Percentiles rank a stretch among this genome's conserved stretches.
These are phyloP conservation scores for Circaetus gallicus DNA, from an alignment of 2,113 vertebrate genomes.

Conservation along the genomic window DNA sequence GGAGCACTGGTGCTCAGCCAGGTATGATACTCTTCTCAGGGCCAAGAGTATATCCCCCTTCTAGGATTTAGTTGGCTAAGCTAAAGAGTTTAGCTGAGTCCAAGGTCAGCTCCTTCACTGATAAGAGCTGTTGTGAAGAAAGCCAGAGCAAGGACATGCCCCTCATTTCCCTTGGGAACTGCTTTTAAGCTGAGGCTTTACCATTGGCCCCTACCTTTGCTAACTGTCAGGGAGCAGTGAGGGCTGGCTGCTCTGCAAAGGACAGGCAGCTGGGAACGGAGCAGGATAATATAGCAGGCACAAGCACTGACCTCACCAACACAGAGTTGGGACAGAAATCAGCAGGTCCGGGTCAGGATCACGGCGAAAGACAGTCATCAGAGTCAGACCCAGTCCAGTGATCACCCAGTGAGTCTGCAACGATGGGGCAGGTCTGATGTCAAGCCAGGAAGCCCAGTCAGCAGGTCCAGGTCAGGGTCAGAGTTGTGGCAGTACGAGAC, in stretches of 20 bases:
- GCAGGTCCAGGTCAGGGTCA: not conserved
- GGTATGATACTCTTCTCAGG: not conserved
- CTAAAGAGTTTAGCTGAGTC: not conserved
- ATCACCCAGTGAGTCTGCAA: not conserved
- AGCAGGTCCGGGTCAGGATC: not conserved
- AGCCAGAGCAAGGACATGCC: not conserved
- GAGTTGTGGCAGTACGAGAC: rapidly evolving
- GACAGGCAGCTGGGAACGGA: not conserved
- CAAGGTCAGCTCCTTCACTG: not conserved
- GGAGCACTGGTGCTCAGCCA: not conserved
- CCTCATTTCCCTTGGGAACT: not conserved
- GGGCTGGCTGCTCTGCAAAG: not conserved
- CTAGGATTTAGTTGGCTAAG: not conserved
- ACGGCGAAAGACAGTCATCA: not conserved
- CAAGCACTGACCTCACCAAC: not conserved
- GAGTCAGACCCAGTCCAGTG: not conserved
- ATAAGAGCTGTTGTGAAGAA: not conserved
- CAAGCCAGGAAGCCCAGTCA: not conserved
- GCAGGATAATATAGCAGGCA: not conserved
- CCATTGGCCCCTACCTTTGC: not conserved
- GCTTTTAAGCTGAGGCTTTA: not conserved
- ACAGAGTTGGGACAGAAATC: not conserved
- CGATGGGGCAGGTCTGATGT: not conserved
- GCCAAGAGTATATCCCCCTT: not conserved
- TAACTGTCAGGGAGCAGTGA: not conserved